Evolutionary conservation across 2,888 invertebrate genomes (phyloP), one percentile per base, ranked within the genome.

Genomic region (Sminthurinus aureus): DNA sequence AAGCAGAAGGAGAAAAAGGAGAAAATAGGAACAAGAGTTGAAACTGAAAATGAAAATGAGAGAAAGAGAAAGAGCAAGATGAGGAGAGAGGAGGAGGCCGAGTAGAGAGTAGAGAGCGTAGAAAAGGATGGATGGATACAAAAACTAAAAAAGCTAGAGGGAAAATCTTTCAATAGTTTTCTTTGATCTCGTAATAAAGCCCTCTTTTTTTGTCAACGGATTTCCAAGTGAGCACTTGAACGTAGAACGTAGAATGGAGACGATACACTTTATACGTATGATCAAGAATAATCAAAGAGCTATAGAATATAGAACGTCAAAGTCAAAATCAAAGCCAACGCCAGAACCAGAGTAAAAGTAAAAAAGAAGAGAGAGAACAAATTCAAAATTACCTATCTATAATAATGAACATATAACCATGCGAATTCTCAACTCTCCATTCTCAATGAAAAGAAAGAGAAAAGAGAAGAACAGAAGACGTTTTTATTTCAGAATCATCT

Each of bases 201-300:
- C 73, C 80, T 81, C 80, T 71, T 71, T 75, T 80, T 81, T 81
- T 81, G 80, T 81, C 80, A 81, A 81, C 80, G 80, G 80, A 81
- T 81, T 80, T 81, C 69, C 74, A 74, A 73, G 73, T 73, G 80
- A 81, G 80, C 80, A 81, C 80, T 81, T 81, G 79, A 79, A 67
- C 66, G 26, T 26, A 66, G 66, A 38, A 38, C 1, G 38, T 1
- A 38, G 38, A 38, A 38, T 38, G 38, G 6, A 38, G 38, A 38
- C 1, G 38, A 6, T 6, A 38, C 38, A 38, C 6, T 1, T 38
- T 38, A 38, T 38, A 77, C 77, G 77, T 58, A 58, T 58, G 4
- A 58, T 13, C 8, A 71, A 71, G 71, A 71, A 75, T 52, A 50
- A 75, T 52, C 75, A 75, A 75, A 75, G 22, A 22, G 24, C 73